Evolutionary conservation across 2,113 vertebrate genomes (phyloP).

Genomic region (Microcebus griseorufus): DNA sequence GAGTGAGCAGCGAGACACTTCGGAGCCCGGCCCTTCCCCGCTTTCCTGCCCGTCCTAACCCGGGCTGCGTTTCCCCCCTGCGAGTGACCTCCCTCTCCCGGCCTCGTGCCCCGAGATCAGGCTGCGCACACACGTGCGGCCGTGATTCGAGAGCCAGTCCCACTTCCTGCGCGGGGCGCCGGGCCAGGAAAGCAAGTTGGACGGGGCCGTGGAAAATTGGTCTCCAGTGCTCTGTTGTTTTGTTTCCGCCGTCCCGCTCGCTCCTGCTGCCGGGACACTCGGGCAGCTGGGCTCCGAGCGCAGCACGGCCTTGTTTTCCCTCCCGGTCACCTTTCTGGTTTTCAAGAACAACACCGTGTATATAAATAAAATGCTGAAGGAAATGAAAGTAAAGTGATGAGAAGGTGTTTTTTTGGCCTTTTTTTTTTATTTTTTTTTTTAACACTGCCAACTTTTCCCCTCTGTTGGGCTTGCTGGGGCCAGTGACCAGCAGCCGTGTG

Average conservation of each 20-base stretch:
- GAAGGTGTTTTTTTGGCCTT: neutral
- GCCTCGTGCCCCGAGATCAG: neutral
- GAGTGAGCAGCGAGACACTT: neutral
- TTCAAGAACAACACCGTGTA: conserved; percentile 70
- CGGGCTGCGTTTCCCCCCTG: neutral
- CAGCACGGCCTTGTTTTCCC: neutral
- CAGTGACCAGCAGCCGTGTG: neutral
- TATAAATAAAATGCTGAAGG: conserved; percentile 74
- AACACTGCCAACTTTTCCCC: neutral
- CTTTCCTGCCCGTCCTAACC: neutral
- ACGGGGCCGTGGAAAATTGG: neutral
- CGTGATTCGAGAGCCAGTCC: neutral
- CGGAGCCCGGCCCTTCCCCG: neutral
- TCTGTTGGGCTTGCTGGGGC: neutral
- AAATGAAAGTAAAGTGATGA: conserved; percentile 73
- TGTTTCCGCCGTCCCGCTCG: neutral
- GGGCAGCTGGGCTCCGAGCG: neutral
- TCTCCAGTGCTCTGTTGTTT: neutral
- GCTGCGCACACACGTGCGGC: neutral
- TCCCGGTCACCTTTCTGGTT: conserved; percentile 60
- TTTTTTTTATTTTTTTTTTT: neutral
- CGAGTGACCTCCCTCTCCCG: neutral
- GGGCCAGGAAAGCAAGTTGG: neutral
- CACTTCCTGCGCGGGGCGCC: neutral
- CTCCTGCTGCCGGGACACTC: neutral